A percentile compares a stretch with the other conserved stretches of the same genome.
Evolutionary conservation across 1,140 invertebrate genomes (phyloP).

Genomic region (Drosophila ercepeae): DNA sequence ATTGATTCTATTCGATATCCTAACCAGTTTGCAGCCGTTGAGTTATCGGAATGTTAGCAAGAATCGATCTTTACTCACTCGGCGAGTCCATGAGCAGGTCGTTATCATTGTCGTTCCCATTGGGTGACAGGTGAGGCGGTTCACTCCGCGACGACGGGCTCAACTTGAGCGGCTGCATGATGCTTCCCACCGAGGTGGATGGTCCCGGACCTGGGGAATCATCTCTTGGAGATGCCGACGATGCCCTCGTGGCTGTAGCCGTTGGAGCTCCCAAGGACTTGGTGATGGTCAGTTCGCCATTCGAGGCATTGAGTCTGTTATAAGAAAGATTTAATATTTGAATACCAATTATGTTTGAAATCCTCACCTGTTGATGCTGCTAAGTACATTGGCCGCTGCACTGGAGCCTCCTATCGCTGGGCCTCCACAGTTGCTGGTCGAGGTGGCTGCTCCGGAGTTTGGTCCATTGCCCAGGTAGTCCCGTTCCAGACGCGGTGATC

Average conservation of each 20-base stretch:
- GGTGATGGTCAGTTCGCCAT: conserved; percentile 92
- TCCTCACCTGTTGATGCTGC: conserved; percentile 84
- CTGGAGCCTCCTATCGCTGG: conserved; percentile 38
- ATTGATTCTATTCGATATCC: background rate
- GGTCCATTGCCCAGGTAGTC: conserved; percentile 78
- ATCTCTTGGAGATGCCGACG: conserved; percentile 85
- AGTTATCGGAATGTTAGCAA: conserved; percentile 24
- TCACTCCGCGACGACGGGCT: conserved; percentile 69
- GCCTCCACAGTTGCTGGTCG: conserved; percentile 38
- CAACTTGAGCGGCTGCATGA: conserved; percentile 78
- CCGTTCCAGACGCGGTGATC: conserved; percentile 69
- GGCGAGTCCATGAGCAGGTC: conserved; percentile 92
- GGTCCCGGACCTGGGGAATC: conserved; percentile 71
- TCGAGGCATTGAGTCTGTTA: conserved; percentile 88
- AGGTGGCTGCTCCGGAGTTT: conserved; percentile 34
- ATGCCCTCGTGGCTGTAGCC: conserved; percentile 85
- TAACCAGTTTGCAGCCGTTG: background rate
- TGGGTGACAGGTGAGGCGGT: conserved; percentile 84
- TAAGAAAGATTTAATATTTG: background rate
- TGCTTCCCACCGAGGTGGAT: conserved; percentile 57
- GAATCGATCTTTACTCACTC: conserved; percentile 87
- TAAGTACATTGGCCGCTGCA: conserved; percentile 83
- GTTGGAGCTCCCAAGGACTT: conserved; percentile 87
- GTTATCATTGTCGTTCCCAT: conserved; percentile 86
- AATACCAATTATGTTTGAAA: background rate